phyloP scores from a whole-genome alignment of 2,888 invertebrate genomes.

The Dendrolimus houi region DNA sequence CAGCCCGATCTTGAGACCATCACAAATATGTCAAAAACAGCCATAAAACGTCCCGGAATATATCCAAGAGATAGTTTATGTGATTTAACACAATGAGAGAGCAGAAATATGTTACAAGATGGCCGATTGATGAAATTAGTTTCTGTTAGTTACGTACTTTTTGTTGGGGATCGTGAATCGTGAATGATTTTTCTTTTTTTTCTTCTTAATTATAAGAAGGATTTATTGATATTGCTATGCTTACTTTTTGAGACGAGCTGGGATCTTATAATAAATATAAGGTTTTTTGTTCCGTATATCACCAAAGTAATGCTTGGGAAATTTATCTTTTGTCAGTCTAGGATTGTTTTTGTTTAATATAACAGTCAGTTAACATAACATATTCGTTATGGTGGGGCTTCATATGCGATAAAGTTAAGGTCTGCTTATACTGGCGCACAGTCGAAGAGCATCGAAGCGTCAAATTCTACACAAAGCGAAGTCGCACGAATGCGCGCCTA shows the following conservation, averaged over 20 bases:
- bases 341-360: no score
- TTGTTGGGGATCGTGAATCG: conserved; percentile 10
- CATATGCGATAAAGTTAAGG: no score
- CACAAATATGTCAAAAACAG: conserved; percentile 71
- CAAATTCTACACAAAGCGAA: no score
- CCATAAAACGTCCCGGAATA: conserved; percentile 55
- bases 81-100: conserved; percentile 49
- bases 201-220: background rate
- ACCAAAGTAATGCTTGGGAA: background rate
- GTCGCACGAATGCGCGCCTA: no score
- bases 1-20: conserved; percentile 51
- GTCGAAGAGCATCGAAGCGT: no score
- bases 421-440: no score
- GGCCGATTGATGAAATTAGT: conserved; percentile 37
- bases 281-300: background rate
- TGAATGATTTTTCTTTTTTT: background rate
- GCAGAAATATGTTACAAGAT: conserved; percentile 33
- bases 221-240: background rate
- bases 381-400: no score
- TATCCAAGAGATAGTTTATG: conserved; percentile 61
- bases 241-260: background rate
- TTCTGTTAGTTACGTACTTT: conserved; percentile 2
- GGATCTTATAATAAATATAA: background rate
- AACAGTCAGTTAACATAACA: no score
- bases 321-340: background rate